Percentiles rank a stretch among this genome's conserved stretches.
Conservation (phyloP, 1,140 invertebrate species). For the Fopius arisanus region DNA sequence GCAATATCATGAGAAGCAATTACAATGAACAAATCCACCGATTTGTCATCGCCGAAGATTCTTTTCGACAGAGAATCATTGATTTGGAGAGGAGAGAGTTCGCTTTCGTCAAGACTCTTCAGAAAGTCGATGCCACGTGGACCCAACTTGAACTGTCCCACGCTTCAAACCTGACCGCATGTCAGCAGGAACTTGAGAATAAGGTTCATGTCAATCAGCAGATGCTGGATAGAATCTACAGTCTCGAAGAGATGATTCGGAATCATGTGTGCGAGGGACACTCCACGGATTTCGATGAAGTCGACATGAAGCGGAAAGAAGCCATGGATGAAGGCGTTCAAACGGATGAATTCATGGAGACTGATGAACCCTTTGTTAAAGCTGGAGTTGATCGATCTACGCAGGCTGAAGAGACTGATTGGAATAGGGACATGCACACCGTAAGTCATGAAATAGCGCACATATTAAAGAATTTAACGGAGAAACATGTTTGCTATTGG, state of each 20-base stretch:
- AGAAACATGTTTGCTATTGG: neutral
- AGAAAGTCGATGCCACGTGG: conserved; percentile 63
- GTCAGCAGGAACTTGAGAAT: conserved; percentile 37
- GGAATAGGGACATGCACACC: neutral
- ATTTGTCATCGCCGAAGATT: conserved; percentile 33
- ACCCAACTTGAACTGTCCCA: conserved; percentile 57
- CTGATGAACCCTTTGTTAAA: neutral
- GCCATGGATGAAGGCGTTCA: neutral
- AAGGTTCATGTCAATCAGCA: conserved; percentile 43
- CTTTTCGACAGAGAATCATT: conserved; percentile 47
- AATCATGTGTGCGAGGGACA: conserved; percentile 19
- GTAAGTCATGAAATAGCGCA: neutral
- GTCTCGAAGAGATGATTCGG: conserved; percentile 27
- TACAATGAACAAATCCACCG: conserved; percentile 39
- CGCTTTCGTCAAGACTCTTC: conserved; percentile 60
- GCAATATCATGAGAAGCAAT: conserved; percentile 34
- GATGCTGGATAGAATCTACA: conserved; percentile 36
- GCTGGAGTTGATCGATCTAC: neutral
- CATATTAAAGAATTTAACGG: neutral
- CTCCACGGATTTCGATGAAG: neutral
- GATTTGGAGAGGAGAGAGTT: conserved; percentile 60
- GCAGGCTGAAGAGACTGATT: conserved; percentile 13
- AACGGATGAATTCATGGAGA: conserved; percentile 23
- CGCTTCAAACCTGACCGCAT: conserved; percentile 42
- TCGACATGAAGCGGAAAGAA: neutral